These are phyloP conservation scores for Misgurnus mizolepis DNA, from an alignment of 2,113 vertebrate species.

Conservation along the genomic window DNA sequence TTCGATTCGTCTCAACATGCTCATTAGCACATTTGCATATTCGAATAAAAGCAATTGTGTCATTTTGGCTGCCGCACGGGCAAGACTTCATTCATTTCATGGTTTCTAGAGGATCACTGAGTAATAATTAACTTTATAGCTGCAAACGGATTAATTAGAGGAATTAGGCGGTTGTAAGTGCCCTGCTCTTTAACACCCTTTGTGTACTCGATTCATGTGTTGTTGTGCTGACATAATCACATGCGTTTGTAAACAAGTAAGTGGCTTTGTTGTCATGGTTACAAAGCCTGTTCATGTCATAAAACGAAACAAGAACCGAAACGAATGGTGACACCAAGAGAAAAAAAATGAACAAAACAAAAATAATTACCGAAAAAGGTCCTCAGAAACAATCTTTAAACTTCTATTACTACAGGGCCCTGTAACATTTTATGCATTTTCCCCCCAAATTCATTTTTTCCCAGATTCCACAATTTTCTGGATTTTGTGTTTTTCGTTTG, in stretches of 20 bases:
- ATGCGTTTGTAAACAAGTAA: constrained; percentile 53
- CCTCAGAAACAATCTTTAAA: no score
- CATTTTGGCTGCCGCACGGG: constrained; percentile 4
- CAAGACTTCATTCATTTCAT: constrained; percentile 18
- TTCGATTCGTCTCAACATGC: not conserved
- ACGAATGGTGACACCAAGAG: not conserved
- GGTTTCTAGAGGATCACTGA: constrained; percentile 6
- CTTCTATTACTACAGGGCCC: no score
- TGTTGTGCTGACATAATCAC: constrained; percentile 46
- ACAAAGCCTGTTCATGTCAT: constrained; percentile 2
- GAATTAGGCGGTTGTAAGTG: constrained; percentile 17
- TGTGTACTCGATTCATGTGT: constrained; percentile 42
- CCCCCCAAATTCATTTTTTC: no score
- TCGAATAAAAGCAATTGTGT: not conserved
- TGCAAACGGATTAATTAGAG: constrained; percentile 47
- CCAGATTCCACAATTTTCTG: no score
- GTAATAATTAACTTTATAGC: constrained; percentile 30
- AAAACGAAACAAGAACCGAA: no score
- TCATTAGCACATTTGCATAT: not conserved
- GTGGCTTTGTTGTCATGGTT: constrained; percentile 52
- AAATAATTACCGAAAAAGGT: no score
- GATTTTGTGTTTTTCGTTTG: no score
- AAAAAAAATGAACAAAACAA: not conserved
- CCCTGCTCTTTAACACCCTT: constrained; percentile 41
- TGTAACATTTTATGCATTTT: no score